A percentile compares a stretch with the other conserved stretches of the same genome.
Evolutionary conservation across 2,888 invertebrate species (phyloP).

Genomic region (Neoascia interrupta): DNA sequence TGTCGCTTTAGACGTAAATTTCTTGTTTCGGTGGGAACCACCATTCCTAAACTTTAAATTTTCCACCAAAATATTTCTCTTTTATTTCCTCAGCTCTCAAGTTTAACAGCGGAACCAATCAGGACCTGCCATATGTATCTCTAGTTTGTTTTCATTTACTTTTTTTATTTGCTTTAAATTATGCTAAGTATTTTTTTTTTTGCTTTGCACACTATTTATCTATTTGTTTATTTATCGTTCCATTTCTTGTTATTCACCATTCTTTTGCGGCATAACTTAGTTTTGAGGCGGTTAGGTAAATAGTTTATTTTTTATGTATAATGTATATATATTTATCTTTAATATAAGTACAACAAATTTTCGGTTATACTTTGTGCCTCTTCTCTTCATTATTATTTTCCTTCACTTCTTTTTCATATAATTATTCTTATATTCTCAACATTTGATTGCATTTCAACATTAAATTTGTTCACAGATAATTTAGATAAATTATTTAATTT

Average conservation of each 20-base stretch:
- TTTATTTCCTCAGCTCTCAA: too few relatives aligned
- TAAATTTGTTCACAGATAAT: conserved; percentile 51
- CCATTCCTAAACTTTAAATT: too few relatives aligned
- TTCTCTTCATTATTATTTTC: conserved; percentile 9
- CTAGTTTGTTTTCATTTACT: conserved; percentile 24
- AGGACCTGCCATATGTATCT: conserved; percentile 20
- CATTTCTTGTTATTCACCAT: neutral
- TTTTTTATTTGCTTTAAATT: conserved; percentile 25
- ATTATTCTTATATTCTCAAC: conserved; percentile 19
- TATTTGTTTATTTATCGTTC: conserved; percentile 30
- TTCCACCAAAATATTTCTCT: too few relatives aligned
- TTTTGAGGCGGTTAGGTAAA: conserved; percentile 60
- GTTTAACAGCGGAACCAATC: too few relatives aligned
- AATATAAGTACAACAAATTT: conserved; percentile 61
- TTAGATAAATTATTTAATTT: conserved; percentile 60
- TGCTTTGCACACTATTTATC: conserved; percentile 42
- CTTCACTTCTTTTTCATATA: conserved; percentile 19
- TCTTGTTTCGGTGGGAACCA: too few relatives aligned
- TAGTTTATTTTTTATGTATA: conserved; percentile 39
- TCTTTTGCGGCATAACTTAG: conserved; percentile 43
- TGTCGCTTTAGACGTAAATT: too few relatives aligned
- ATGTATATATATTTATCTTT: conserved; percentile 39
- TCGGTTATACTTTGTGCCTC: conserved; percentile 55
- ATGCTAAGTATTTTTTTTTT: conserved; percentile 57
- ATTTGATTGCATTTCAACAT: conserved; percentile 65